These are phyloP conservation scores for Spilosoma lubricipeda DNA, from an alignment of 2,888 invertebrate genomes.

Conservation along the genomic window DNA sequence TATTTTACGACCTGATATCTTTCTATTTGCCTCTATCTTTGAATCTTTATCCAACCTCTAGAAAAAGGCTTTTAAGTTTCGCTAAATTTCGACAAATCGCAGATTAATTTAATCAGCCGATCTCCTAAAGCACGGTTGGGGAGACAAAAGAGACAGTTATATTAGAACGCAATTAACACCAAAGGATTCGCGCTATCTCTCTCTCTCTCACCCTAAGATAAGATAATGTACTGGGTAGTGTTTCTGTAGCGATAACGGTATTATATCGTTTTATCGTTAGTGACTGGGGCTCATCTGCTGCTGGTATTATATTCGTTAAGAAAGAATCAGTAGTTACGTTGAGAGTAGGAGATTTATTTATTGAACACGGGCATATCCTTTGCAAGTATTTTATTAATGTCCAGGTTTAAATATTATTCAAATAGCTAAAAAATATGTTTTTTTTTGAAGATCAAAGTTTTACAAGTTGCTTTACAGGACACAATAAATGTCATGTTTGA, in stretches of 20 bases:
- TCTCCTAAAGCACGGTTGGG: background rate
- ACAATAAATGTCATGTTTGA: no score
- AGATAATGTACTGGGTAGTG: conserved; percentile 71
- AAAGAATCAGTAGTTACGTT: conserved; percentile 17
- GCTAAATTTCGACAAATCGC: conserved; percentile 7
- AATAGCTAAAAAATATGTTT: no score
- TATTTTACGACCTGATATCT: background rate
- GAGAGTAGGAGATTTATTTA: background rate
- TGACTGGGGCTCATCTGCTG: conserved; percentile 46
- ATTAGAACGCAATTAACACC: conserved; percentile 77
- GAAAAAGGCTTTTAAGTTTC: background rate
- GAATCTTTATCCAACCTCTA: background rate
- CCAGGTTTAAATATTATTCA: background rate
- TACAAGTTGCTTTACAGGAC: no score
- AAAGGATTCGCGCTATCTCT: conserved; percentile 33
- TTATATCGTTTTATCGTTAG: conserved; percentile 63
- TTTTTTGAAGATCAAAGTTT: no score
- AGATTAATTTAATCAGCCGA: background rate
- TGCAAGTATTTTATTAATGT: no score
- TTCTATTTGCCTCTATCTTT: background rate
- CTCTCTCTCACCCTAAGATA: conserved; percentile 57
- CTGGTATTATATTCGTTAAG: conserved; percentile 66
- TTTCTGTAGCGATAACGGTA: conserved; percentile 65
- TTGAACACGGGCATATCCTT: no score
- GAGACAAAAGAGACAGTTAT: conserved; percentile 56